Base-by-base conservation (phyloP, 2,113 vertebrate genomes). In the Numida meleagris region DNA sequence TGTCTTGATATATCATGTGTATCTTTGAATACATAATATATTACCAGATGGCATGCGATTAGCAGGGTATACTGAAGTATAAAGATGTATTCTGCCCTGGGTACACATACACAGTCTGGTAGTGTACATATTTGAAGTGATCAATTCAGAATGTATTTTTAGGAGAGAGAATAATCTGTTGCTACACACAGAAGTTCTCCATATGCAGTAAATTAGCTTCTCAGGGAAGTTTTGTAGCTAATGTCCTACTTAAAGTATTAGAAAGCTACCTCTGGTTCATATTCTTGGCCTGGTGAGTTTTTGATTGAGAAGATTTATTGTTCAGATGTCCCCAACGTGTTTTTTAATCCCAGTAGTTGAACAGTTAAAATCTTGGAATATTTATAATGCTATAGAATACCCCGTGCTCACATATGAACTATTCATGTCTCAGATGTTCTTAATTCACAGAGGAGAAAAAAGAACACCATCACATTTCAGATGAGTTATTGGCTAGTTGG, bases 21-120 rank as follows among this genome's bases (percentile, higher is more conserved):
- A 88, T 96, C 92, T 93, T 94, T 90, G 90, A 93, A 95, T 95
- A 92, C 70, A 93, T 94, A 95, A 95, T 97, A 81, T 91, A 93
- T 95, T 93, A 90, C 91, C 95, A 96, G 90, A 94, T 95, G 95
- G 91, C 61, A 65, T 51, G 57, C 90, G 93, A 94, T 95, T 96
- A 93, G 82, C 90, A 95, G 86, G 88, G 92, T 93, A 94, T 80
- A 66, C 65, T 86, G 38, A 84, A 96, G 86, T 86, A 89, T 85
- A 91, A 82, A 89, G 94, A 93, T 61, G 40, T 94, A 80, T 93
- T 75, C 86, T 94, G 95, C 82, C 90, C 94, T 88, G 88, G 53
- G 48, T 95, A 92, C 76, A 33, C 38, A 79, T 94, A 95, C 88
- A 88, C 90, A 96, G 94, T 95, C 91, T 96, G 92, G 80, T 38